Evolutionary conservation across 2,888 invertebrate genomes (phyloP), one percentile per base, ranked within the genome.

Genomic region (Anodontia alba): DNA sequence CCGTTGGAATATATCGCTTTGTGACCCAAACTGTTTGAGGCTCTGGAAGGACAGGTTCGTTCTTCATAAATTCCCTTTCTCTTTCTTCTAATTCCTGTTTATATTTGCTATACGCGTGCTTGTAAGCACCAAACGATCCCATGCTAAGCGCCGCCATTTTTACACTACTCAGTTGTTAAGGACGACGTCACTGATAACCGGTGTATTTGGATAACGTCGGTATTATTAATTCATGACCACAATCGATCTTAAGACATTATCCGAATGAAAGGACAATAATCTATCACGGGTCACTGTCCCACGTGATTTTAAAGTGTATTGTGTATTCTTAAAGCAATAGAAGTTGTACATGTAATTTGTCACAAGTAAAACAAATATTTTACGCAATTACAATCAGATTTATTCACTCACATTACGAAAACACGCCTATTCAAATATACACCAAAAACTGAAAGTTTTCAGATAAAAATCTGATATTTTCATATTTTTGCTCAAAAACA

Each of bases 11-110:
- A 78, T 92, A 93, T 49, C 93, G 87, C 81, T 93, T 92, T 17
- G 88, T 91, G 10, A 93, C 91, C 93, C 93, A 93, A n/a, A 92
- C 92, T 8, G 90, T 90, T 74, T 92, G 90, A 1, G 78, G 62
- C 23, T 82, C 84, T 15, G 80, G 78, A 15, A 23, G 23, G 8
- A 76, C 73, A 57, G 78, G 83, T 8, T 76, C 76, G 20, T 71
- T 57, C 38, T 80, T 80, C 42, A 70, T 77, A 38, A 76, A 67
- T 62, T 83, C 84, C 66, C 66, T 78, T 77, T 87, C 87, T 33
- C 76, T 73, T 51, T 88, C 86, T 70, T 89, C 89, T 76, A 83
- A 75, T 75, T 90, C 90, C 78, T 89, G 76, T 67, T 89, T 74
- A 82, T 91, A 88, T 78, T 86, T 79, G 78, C 86, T 87, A 71